Percentiles rank a stretch among this genome's conserved stretches.
Evolutionary conservation across 2,888 invertebrate genomes (phyloP).

Genomic region (Cataglyphis livida): DNA sequence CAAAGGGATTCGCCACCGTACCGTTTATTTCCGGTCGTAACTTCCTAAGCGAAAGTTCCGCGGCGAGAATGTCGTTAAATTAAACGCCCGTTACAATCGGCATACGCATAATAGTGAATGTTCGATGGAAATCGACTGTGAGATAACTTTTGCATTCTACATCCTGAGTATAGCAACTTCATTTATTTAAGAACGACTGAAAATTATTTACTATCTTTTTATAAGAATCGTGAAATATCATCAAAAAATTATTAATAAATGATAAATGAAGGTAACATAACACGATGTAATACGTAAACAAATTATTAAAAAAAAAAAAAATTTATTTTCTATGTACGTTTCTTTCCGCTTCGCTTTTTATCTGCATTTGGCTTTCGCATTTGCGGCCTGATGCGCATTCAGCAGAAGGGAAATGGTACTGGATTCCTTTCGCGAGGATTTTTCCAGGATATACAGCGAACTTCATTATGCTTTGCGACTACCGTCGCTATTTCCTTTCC

Average conservation of each 20-base stretch:
- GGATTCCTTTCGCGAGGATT: conserved; percentile 51
- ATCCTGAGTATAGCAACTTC: background rate
- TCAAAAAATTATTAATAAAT: background rate
- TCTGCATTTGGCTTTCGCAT: conserved; percentile 15
- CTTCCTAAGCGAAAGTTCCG: conserved; percentile 35
- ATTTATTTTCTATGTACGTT: background rate
- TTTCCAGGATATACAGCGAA: conserved; percentile 65
- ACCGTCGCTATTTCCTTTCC: background rate
- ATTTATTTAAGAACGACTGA: background rate
- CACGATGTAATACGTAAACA: background rate
- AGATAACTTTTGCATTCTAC: conserved; percentile 60
- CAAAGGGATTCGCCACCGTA: conserved; percentile 22
- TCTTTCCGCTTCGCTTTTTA: background rate
- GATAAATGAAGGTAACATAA: background rate
- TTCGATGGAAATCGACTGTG: conserved; percentile 71
- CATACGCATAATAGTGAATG: conserved; percentile 60
- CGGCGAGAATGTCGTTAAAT: conserved; percentile 56
- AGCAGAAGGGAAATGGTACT: conserved; percentile 74
- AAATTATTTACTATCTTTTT: background rate
- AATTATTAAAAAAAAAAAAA: background rate
- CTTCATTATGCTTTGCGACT: conserved; percentile 66
- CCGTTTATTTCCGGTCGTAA: conserved; percentile 48
- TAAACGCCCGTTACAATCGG: conserved; percentile 60
- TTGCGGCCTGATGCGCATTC: conserved; percentile 26
- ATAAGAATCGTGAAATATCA: background rate